Evolutionary conservation across 2,888 invertebrate species (phyloP), one percentile per base, ranked within the genome.

Genomic region (Andrena bucephala): DNA sequence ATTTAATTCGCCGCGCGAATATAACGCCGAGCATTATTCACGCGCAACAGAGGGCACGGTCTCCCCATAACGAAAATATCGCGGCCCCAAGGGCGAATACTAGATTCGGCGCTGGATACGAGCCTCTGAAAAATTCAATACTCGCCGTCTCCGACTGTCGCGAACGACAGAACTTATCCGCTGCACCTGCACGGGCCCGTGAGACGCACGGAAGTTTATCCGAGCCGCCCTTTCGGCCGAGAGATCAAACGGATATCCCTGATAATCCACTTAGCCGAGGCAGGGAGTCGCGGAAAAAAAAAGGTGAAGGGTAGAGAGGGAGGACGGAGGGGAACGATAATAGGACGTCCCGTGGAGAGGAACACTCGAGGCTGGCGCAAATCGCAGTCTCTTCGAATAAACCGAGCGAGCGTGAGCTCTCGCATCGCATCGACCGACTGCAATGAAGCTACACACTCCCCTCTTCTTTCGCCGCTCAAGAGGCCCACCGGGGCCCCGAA

Each of bases 231-330:
- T 81, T 69, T 80, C 81, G 77, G 83, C 73, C 77, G 79, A 71
- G 78, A 88, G 86, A 87, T 90, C 90, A 90, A 90, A 90, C 88
- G 87, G 90, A 90, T 90, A 90, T 90, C 86, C 85, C 84, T 83
- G 89, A 86, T 90, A 91, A 90, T 90, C 90, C 90, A 91, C 87
- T 90, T 88, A 87, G 79, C 52, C 73, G 81, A 70, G 80, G 77
- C 76, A 71, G 83, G 75, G 85, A 86, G 78, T 73, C 81, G 76
- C 84, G 71, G 70, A 84, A 81, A 74, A 74, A 74, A 69, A 74
- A 62, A 66, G 36, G n/a, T 36, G 42, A 48, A 29, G 31, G 54
- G 50, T 62, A 62, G 42, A 52, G 48, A 69, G 74, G 71, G 70
- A 7, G 60, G 63, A 77, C 48, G 69, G 69, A 79, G 63, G 72